Conservation (phyloP, 64 coral and sea anemone species). For the Actinia tenebrosa region DNA sequence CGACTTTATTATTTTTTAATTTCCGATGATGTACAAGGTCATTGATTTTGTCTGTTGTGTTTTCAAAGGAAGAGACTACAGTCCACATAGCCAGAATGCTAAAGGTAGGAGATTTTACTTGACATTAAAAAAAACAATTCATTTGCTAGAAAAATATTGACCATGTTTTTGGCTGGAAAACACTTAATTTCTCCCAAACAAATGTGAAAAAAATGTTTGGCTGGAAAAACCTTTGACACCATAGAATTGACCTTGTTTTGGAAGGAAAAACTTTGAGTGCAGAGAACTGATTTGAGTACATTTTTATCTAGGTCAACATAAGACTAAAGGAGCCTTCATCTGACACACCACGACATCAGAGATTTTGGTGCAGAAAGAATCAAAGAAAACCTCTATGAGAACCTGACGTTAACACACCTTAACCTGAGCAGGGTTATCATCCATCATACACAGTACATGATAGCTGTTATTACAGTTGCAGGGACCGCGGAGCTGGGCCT, state of each 20-base stretch:
- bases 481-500: too few relatives aligned
- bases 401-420: conserved; percentile 64
- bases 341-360: conserved; percentile 65
- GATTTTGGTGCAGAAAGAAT: conserved; percentile 94
- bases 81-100: conserved; percentile 85
- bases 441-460: too few relatives aligned
- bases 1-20: too few relatives aligned
- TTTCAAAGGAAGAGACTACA: conserved; percentile 71
- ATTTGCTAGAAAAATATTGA: too few relatives aligned
- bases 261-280: not conserved
- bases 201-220: too few relatives aligned
- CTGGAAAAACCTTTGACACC: too few relatives aligned
- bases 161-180: too few relatives aligned
- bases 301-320: conserved; percentile 61
- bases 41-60: conserved; percentile 1
- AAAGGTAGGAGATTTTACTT: conserved; percentile 25
- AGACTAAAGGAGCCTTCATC: conserved; percentile 63
- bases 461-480: too few relatives aligned
- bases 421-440: conserved; percentile 70
- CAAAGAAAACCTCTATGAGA: conserved; percentile 67
- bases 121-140: too few relatives aligned
- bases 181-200: too few relatives aligned
- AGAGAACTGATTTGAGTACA: too few relatives aligned
- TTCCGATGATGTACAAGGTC: not conserved
- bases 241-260: too few relatives aligned